Evolutionary conservation across 2,113 vertebrate species (phyloP), one percentile per base, ranked within the genome.

Genomic region (Nesoenas mayeri): DNA sequence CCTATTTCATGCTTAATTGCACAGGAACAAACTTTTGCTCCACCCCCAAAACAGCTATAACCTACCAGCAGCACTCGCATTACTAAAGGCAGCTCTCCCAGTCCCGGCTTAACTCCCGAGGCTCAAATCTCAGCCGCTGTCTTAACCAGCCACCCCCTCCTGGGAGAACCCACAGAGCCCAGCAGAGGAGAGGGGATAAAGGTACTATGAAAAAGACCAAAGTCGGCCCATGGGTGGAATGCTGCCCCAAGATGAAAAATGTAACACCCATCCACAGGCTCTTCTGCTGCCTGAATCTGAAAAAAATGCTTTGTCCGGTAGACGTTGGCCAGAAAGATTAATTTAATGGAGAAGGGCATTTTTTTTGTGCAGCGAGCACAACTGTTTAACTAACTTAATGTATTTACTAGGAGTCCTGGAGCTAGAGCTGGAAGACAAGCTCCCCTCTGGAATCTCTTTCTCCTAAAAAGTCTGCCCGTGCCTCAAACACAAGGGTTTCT

Each of bases 1-100:
- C 91, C 92, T 97, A 94, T 92, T 97, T 96, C 95, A 94, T 69
- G 94, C 92, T 93, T 94, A 96, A 94, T 80, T 94, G 88, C 92
- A 92, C 94, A 90, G 75, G 58, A 79, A 94, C 60, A 92, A 93
- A 93, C 85, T 95, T 92, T 47, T 58, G 31, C 79, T 94, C 88
- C 79, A 73, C 82, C 71, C 72, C 10, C 1, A 0, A 73, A 77
- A 58, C 20, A 85, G 75, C 54, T 73, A 40, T 29, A 88, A 94
- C 50, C 89, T 82, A 79, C n/a, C n/a, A 18, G 57, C 1, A 0
- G 77, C 67, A 40, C 71, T 86, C 28, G 15, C 0, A 0, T 53
- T 91, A 51, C 32, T 28, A 51, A 32, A 67, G 50, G 61, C 79
- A 80, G 28, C 44, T 70, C 64, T 44, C 44, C 32, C 40, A 58